phyloP scores from a whole-genome alignment of 2,888 invertebrate genomes.

The Acrobeloides nanus region DNA sequence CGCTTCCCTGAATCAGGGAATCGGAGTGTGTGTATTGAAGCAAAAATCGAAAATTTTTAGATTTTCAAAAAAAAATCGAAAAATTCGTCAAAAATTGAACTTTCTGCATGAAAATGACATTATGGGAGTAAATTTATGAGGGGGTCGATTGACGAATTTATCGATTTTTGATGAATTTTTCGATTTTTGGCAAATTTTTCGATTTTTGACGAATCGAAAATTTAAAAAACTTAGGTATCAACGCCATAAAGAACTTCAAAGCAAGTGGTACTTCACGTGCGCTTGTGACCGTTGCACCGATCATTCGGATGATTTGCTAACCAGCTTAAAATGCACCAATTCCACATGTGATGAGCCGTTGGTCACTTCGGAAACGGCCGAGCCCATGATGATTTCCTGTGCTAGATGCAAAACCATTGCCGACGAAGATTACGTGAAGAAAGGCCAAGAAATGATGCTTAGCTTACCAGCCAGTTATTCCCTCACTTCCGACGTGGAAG shows the following conservation, averaged over 20 bases:
- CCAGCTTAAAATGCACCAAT: conserved; percentile 32
- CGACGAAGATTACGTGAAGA: conserved; percentile 18
- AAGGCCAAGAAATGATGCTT: conserved; percentile 39
- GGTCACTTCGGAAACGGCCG: conserved; percentile 34
- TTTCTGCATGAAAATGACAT: too few relatives aligned
- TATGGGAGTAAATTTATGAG: too few relatives aligned
- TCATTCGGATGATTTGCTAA: conserved; percentile 43
- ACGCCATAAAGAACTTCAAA: conserved; percentile 23
- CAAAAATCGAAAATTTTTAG: too few relatives aligned
- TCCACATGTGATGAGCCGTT: conserved; percentile 37
- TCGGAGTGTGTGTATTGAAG: too few relatives aligned
- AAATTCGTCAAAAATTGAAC: too few relatives aligned
- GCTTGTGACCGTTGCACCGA: conserved; percentile 45
- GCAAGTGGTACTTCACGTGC: conserved; percentile 47
- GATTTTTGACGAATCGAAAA: too few relatives aligned
- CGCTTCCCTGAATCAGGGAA: too few relatives aligned
- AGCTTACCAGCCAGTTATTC: conserved; percentile 9
- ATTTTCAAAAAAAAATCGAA: too few relatives aligned
- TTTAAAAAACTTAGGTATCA: conserved; percentile 15
- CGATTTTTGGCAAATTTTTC: too few relatives aligned
- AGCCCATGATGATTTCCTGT: conserved; percentile 38
- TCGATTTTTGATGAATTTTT: too few relatives aligned
- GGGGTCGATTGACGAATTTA: too few relatives aligned
- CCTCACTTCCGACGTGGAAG: conserved; percentile 8
- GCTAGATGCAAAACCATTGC: conserved; percentile 29